Conservation (phyloP, 2,797 vertebrate species). For the Sciurus vulgaris region DNA sequence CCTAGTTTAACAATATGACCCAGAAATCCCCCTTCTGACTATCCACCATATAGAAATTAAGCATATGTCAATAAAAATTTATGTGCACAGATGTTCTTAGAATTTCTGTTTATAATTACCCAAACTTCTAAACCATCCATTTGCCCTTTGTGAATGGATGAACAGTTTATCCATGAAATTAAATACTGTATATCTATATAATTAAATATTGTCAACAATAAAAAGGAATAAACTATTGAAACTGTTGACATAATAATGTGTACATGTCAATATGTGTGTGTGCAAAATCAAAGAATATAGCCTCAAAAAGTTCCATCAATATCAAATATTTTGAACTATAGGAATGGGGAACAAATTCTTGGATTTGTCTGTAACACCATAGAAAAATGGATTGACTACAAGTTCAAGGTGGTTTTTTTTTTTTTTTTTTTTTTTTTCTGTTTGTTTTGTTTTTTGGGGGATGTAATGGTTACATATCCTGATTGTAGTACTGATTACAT, state of each 20-base stretch:
- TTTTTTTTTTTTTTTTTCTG: too few relatives aligned
- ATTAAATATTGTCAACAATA: background rate
- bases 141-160: background rate
- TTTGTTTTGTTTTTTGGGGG: background rate
- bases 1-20: background rate
- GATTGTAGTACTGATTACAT: background rate
- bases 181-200: background rate
- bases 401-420: background rate
- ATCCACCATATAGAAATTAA: background rate
- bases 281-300: background rate
- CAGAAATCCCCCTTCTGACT: background rate
- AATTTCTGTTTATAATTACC: background rate
- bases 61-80: background rate
- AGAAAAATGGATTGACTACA: background rate
- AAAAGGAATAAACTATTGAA: background rate
- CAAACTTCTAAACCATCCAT: background rate
- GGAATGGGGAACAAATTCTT: background rate
- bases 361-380: background rate
- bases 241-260: background rate
- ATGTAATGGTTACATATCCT: background rate
- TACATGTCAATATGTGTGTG: background rate
- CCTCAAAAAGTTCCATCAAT: background rate
- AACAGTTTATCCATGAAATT: background rate
- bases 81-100: background rate
- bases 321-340: background rate